A percentile compares a stretch with the other conserved stretches of the same genome.
phyloP scores from a whole-genome alignment of 2,797 vertebrate genomes.

The Lepus townsendii region DNA sequence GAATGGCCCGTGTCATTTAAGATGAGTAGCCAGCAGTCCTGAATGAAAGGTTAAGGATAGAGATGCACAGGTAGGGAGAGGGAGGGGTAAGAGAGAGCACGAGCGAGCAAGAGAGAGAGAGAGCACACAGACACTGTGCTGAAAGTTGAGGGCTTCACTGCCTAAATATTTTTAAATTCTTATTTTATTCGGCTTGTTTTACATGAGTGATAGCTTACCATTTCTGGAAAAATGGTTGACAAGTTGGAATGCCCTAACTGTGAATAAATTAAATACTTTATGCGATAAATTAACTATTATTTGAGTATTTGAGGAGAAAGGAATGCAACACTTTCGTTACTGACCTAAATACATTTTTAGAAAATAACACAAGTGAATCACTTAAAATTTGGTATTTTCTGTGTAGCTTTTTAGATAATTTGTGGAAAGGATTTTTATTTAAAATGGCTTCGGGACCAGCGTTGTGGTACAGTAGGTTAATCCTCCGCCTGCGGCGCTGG shows the following conservation, averaged over 20 bases:
- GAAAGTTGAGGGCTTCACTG: background rate
- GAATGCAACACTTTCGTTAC: background rate
- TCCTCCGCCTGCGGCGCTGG: no score
- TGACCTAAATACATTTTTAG: background rate
- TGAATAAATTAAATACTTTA: background rate
- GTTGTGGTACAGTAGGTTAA: no score
- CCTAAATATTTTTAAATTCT: background rate
- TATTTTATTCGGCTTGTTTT: background rate
- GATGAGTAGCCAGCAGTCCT: conserved; percentile 54
- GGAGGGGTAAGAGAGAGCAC: background rate
- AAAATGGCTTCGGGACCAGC: background rate
- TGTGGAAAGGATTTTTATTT: background rate
- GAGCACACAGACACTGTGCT: background rate
- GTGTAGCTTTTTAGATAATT: background rate
- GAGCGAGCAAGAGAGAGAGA: background rate
- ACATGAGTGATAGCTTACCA: background rate
- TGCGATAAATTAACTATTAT: conserved; percentile 19
- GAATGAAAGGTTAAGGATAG: background rate
- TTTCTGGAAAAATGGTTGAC: conserved; percentile 31
- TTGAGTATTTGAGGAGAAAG: background rate
- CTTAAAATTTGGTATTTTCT: conserved; percentile 47
- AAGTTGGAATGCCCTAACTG: background rate
- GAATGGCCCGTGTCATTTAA: conserved; percentile 60
- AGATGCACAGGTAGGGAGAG: background rate
- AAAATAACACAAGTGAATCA: conserved; percentile 13